Conservation (phyloP, 2,888 invertebrate genomes). For the Plagiodera versicolora region DNA sequence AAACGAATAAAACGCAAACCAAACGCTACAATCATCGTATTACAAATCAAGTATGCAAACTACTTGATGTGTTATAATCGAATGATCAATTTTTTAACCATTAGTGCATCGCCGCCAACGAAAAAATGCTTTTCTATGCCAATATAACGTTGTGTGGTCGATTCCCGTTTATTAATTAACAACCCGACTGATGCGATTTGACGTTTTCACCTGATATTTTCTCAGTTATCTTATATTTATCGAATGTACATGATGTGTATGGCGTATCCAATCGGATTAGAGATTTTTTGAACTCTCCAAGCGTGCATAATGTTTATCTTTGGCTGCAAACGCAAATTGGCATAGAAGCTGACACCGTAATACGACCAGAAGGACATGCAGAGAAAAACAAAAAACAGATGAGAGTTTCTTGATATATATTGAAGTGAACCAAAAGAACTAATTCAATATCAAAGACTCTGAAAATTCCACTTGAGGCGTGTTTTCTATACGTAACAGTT, state of each 20-base stretch:
- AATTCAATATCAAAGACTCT: too few species aligned
- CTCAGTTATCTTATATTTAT: slow-evolving; percentile 7
- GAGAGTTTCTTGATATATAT: too few species aligned
- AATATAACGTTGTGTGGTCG: slow-evolving; percentile 27
- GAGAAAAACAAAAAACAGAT: too few species aligned
- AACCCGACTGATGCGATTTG: slow-evolving; percentile 13
- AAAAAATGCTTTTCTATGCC: slow-evolving; percentile 15
- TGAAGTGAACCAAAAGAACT: too few species aligned
- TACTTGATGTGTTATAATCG: slow-evolving; percentile 16
- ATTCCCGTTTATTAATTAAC: slow-evolving; percentile 19
- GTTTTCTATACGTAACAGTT: too few species aligned
- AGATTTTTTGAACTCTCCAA: neutral
- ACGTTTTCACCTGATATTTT: slow-evolving; percentile 16
- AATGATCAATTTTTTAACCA: slow-evolving; percentile 18
- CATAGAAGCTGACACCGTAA: neutral
- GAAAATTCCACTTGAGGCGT: too few species aligned
- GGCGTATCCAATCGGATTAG: neutral
- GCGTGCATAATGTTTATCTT: neutral
- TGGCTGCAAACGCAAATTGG: neutral
- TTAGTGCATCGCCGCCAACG: slow-evolving; percentile 14
- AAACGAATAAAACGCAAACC: neutral
- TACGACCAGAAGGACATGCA: too few species aligned
- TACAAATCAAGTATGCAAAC: slow-evolving; percentile 10
- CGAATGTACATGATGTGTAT: neutral
- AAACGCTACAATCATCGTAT: slow-evolving; percentile 2